Conservation (phyloP, 2,113 vertebrate species). For the Rhinichthys klamathensis region DNA sequence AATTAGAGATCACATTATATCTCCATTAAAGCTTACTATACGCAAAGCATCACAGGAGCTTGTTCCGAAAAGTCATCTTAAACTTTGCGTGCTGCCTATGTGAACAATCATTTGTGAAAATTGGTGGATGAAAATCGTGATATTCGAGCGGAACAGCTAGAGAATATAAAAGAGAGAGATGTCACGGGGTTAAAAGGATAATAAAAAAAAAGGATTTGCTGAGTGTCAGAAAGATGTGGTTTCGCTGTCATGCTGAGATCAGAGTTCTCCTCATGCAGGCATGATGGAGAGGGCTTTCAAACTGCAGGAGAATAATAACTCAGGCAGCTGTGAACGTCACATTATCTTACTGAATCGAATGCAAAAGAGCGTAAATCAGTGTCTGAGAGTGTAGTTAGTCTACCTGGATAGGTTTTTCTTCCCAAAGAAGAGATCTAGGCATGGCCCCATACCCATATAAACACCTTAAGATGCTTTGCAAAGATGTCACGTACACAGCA, state of each 20-base stretch:
- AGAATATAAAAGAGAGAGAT: slow-evolving; percentile 23
- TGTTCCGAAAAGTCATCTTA: slow-evolving; percentile 7
- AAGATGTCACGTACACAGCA: slow-evolving; percentile 63
- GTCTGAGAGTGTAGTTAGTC: slow-evolving; percentile 8
- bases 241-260: slow-evolving; percentile 20
- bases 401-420: slow-evolving; percentile 67
- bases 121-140: slow-evolving; percentile 28
- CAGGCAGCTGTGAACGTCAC: background rate
- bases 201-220: slow-evolving; percentile 22
- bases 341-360: background rate
- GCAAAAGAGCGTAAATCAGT: background rate
- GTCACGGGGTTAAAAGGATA: slow-evolving; percentile 38
- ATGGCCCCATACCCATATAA: slow-evolving; percentile 67
- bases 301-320: slow-evolving; percentile 24
- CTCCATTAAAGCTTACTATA: slow-evolving; percentile 41
- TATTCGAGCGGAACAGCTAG: background rate
- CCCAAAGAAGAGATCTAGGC: slow-evolving; percentile 64
- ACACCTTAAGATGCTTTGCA: slow-evolving; percentile 56
- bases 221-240: slow-evolving; percentile 31
- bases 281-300: slow-evolving; percentile 37
- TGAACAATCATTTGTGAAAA: slow-evolving; percentile 29
- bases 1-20: slow-evolving; percentile 31
- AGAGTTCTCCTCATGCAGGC: background rate
- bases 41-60: background rate
- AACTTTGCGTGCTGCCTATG: slow-evolving; percentile 15